Evolutionary conservation across 1,140 invertebrate genomes (phyloP).

Genomic region (Brachionus calyciflorus): DNA sequence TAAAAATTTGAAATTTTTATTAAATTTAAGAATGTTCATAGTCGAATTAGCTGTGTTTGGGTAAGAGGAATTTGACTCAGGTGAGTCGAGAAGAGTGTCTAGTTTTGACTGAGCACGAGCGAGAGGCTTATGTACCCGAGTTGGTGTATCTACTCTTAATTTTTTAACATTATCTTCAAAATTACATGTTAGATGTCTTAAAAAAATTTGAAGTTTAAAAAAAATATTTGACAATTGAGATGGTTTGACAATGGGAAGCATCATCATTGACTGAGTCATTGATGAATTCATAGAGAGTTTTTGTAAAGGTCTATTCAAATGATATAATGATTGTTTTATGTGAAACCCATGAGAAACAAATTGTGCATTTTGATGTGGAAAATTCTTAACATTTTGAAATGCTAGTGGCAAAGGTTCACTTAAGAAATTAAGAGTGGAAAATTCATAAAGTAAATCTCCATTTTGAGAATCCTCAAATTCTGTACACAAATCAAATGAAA

Average conservation of each 20-base stretch:
- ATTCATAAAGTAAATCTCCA: constrained; percentile 29
- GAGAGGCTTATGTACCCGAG: background rate
- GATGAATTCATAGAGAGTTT: background rate
- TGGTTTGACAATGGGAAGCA: background rate
- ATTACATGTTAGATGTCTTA: background rate
- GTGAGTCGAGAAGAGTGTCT: background rate
- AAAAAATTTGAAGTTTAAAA: background rate
- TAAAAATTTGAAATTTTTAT: background rate
- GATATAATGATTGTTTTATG: constrained; percentile 13
- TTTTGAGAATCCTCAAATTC: constrained; percentile 67
- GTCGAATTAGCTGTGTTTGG: constrained; percentile 13
- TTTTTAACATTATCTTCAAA: constrained; percentile 18
- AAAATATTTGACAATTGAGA: background rate
- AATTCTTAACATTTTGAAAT: background rate
- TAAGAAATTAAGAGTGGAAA: constrained; percentile 5
- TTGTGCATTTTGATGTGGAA: background rate
- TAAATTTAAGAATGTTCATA: background rate
- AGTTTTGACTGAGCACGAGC: background rate
- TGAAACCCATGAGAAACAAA: constrained; percentile 7
- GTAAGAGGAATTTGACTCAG: constrained; percentile 9
- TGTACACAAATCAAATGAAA: constrained; percentile 71
- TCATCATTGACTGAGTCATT: constrained; percentile 16
- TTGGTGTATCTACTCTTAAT: background rate
- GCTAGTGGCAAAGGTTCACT: constrained; percentile 26
- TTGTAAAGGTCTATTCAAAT: background rate